Base-by-base conservation (phyloP, 2,113 vertebrate genomes). In the Puntigrus tetrazona region DNA sequence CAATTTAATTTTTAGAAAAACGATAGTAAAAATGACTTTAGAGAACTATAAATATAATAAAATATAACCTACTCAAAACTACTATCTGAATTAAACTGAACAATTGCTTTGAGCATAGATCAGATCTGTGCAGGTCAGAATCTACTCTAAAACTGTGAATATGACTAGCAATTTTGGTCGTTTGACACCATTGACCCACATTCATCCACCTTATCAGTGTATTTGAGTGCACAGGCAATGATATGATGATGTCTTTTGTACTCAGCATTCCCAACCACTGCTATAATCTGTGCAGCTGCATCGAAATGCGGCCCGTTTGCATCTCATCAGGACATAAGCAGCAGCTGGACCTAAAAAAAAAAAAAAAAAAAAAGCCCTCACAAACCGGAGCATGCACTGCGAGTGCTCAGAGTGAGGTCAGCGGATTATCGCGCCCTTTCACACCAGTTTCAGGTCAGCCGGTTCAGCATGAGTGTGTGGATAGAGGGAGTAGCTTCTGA, bases 391-490 rank as follows among this genome's bases (percentile, higher is more conserved):
- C 45, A 10, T 57, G 75, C 75, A 25, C 8, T 18, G 77, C n/a
- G 10, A 47, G 36, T 50, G 59, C 34, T 43, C 11, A 5, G 76
- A 78, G 52, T 47, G 82, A 65, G 86, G 34, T 81, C 78, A 87
- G 38, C 45, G 50, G 70, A 87, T 84, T 79, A 84, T 84, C 78
- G 81, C 82, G 79, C 34, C 45, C 43, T 76, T 81, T 81, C 47
- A 25, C 77, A 77, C 47, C 34, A 67, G 45, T 34, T 47, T 41
- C 29, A 20, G 85, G 61, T 87, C 78, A 80, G 38, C 57, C 27
- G 18, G 59, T 80, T 80, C 78, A 80, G 14, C 11, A 10, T 22
- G 41, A 79, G 59, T 41, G 72, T 29, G 27, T 22, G 11, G 59
- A 80, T 27, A 22, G n/a, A 34, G n/a, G 16, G 61, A 67, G 27